Conservation (phyloP, 1,140 invertebrate genomes). For the Drosophila arawakana region DNA sequence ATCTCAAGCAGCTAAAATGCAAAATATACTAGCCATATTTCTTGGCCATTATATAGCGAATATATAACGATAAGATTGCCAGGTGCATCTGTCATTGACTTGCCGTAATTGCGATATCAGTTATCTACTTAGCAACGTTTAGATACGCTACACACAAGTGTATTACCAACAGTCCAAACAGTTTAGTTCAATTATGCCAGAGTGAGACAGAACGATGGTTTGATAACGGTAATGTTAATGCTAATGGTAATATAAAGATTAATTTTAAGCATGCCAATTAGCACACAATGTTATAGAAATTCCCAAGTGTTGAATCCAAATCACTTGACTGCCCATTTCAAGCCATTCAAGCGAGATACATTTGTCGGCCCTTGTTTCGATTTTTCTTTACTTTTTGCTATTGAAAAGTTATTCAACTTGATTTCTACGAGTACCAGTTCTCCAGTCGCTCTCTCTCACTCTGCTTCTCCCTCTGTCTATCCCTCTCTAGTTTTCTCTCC, state of each 20-base stretch:
- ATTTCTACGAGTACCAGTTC: constrained; percentile 36
- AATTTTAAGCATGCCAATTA: constrained; percentile 21
- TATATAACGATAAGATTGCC: constrained; percentile 25
- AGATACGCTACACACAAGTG: background rate
- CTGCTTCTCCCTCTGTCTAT: background rate
- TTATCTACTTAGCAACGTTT: constrained; percentile 21
- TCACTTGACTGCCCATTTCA: background rate
- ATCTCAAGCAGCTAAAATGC: background rate
- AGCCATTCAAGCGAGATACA: constrained; percentile 15
- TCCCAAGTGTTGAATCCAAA: constrained; percentile 4
- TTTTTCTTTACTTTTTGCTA: constrained; percentile 6
- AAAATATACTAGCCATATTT: background rate
- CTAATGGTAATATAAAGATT: constrained; percentile 23
- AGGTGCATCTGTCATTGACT: constrained; percentile 22
- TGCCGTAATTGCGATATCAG: constrained; percentile 29
- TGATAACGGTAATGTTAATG: constrained; percentile 11
- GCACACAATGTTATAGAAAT: constrained; percentile 23
- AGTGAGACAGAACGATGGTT: background rate
- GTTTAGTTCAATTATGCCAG: constrained; percentile 13
- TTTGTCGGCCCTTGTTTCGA: constrained; percentile 23
- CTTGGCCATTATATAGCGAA: background rate
- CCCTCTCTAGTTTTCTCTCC: background rate
- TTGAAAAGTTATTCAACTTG: constrained; percentile 61
- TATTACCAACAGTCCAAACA: background rate
- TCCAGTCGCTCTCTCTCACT: background rate